phyloP scores from a whole-genome alignment of 2,113 vertebrate species.

The Pollachius pollachius region DNA sequence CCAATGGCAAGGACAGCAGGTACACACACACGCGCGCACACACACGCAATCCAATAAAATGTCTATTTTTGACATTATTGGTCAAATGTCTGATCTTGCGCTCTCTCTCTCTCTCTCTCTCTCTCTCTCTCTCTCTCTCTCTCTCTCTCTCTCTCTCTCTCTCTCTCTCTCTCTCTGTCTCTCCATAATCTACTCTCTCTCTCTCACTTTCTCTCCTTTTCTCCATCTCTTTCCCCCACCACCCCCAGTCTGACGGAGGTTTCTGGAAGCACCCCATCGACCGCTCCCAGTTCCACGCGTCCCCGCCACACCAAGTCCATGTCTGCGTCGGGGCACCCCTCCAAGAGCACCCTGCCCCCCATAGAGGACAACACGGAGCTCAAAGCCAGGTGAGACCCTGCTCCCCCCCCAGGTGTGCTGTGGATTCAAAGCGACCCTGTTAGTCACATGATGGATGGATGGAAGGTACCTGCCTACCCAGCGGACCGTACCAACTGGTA shows the following conservation, averaged over 20 bases:
- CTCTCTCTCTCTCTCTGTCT: not conserved
- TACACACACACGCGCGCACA: slow-evolving; percentile 43
- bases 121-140: not conserved
- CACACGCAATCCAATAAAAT: not conserved
- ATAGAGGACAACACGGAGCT: slow-evolving; percentile 94
- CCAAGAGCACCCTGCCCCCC: slow-evolving; percentile 92
- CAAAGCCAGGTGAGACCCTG: slow-evolving; percentile 78
- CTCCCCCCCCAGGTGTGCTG: not conserved
- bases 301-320: slow-evolving; percentile 98
- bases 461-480: too few species aligned
- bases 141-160: slow-evolving; percentile 6
- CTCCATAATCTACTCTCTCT: slow-evolving; percentile 4
- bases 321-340: slow-evolving; percentile 95
- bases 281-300: slow-evolving; percentile 77
- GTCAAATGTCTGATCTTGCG: not conserved
- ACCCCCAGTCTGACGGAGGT: slow-evolving; percentile 86
- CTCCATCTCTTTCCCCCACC: not conserved
- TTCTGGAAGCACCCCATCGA: slow-evolving; percentile 83
- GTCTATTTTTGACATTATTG: not conserved
- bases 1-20: slow-evolving; percentile 99
- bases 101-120: slow-evolving; percentile 1
- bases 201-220: not conserved
- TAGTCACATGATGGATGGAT: too few species aligned
- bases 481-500: too few species aligned
- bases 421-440: not conserved